Conservation (phyloP, 2,113 vertebrate species). For the Leptosomus discolor region DNA sequence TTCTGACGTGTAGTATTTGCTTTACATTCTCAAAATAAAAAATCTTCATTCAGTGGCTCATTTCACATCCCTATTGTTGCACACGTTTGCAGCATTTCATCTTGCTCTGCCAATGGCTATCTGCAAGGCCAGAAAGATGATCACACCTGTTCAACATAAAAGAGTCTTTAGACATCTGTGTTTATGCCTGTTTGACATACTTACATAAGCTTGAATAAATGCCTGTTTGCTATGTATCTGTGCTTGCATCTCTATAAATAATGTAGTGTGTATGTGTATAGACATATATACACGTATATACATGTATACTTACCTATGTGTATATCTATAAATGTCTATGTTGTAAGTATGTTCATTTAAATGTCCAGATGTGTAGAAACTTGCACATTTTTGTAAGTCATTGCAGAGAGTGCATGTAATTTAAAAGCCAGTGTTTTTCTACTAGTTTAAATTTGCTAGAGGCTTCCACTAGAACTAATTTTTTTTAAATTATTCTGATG, state of each 20-base stretch:
- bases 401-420: neutral
- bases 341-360: neutral
- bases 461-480: neutral
- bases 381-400: neutral
- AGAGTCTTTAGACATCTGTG: neutral
- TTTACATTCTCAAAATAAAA: neutral
- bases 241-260: no score
- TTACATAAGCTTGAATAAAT: neutral
- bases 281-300: neutral
- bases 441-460: neutral
- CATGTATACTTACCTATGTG: neutral
- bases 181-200: neutral
- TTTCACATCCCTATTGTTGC: neutral
- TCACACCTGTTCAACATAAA: neutral
- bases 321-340: neutral
- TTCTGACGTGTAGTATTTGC: neutral
- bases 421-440: neutral
- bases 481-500: neutral
- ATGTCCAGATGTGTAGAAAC: neutral
- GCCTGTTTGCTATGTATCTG: neutral
- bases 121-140: neutral
- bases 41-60: neutral
- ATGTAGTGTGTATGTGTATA: neutral
- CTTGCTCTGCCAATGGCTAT: neutral
- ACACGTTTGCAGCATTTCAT: neutral